Conservation (phyloP, 1,140 invertebrate species). For the Orussus abietinus region DNA sequence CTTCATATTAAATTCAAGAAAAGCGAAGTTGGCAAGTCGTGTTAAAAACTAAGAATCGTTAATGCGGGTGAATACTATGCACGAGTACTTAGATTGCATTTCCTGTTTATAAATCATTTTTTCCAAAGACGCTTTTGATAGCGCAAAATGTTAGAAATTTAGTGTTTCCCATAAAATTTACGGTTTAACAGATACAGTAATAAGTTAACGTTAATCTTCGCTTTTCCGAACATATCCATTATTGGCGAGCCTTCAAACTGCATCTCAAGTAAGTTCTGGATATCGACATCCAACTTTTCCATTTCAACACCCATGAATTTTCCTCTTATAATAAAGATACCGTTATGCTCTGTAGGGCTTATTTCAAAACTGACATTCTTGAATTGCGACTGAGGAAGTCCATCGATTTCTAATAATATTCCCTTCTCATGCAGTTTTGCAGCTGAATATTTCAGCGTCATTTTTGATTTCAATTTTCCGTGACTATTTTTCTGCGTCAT, state of each 20-base stretch:
- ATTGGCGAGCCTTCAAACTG: conserved; percentile 76
- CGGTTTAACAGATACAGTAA: conserved; percentile 72
- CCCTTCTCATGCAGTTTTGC: conserved; percentile 72
- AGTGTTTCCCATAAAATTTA: conserved; percentile 76
- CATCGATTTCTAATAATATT: conserved; percentile 70
- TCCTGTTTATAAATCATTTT: neutral
- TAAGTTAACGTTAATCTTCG: conserved; percentile 76
- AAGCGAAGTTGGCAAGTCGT: no score
- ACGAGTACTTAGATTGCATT: no score
- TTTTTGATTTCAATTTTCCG: conserved; percentile 59
- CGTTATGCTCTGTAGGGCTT: conserved; percentile 63
- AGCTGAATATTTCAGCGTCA: conserved; percentile 68
- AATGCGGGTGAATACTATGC: no score
- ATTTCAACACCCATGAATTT: conserved; percentile 79
- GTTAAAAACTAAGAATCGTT: no score
- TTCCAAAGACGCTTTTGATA: no score
- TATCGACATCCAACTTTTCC: conserved; percentile 72
- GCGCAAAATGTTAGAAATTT: no score
- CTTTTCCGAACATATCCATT: conserved; percentile 77
- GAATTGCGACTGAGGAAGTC: conserved; percentile 62
- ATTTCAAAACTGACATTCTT: conserved; percentile 81
- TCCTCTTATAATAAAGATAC: conserved; percentile 69
- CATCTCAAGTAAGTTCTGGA: conserved; percentile 72
- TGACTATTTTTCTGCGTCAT: conserved; percentile 53
- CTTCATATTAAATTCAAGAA: conserved; percentile 13